phyloP scores from a whole-genome alignment of 1,140 invertebrate species.

The Diachasma alloeum region DNA sequence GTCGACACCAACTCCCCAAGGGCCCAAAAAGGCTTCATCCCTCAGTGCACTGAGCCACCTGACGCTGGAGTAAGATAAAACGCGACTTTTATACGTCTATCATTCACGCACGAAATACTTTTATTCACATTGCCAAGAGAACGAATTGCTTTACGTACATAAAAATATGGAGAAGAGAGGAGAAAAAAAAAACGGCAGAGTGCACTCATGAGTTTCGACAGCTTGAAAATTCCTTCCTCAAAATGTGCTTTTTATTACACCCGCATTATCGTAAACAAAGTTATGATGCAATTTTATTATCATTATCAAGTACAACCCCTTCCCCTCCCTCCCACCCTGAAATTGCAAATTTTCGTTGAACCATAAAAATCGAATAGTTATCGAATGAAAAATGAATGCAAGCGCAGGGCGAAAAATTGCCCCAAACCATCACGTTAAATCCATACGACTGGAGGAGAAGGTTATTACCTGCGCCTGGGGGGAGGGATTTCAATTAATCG shows the following conservation, averaged over 20 bases:
- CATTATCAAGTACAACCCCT: too few species aligned
- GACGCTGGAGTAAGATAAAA: background rate
- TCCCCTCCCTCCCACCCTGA: too few species aligned
- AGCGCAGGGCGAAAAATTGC: background rate
- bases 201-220: background rate
- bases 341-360: background rate
- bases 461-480: background rate
- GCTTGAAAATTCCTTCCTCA: background rate
- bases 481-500: constrained; percentile 25
- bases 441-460: background rate
- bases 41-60: background rate
- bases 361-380: background rate
- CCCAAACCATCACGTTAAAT: background rate
- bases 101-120: background rate
- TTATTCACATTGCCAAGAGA: background rate
- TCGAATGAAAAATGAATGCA: background rate
- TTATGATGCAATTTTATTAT: background rate
- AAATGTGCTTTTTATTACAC: background rate
- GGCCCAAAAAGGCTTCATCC: background rate
- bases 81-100: background rate
- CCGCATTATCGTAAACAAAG: background rate
- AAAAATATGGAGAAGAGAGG: background rate
- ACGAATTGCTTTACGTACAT: background rate
- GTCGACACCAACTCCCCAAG: background rate
- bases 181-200: background rate